A percentile compares a stretch with the other conserved stretches of the same genome.
Evolutionary conservation across 2,888 invertebrate species (phyloP).

Genomic region (Cryptocheilus praepositus): DNA sequence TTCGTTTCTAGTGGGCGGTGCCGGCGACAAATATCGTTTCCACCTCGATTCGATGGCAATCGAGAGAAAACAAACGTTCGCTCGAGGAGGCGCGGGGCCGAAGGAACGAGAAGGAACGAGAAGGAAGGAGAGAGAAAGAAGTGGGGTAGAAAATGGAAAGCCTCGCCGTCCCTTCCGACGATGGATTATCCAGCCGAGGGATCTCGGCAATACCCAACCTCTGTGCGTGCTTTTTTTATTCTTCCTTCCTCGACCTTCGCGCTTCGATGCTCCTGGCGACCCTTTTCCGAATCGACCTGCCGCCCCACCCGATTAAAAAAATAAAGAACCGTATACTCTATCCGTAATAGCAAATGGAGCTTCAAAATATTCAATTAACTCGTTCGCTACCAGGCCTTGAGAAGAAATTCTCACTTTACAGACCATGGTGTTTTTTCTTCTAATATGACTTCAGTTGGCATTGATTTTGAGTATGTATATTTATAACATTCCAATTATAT

Average conservation of each 20-base stretch:
- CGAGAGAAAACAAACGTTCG: slow-evolving; percentile 55
- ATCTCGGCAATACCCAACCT: slow-evolving; percentile 6
- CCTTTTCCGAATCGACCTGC: neutral
- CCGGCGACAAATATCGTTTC: slow-evolving; percentile 54
- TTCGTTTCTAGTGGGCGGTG: slow-evolving; percentile 31
- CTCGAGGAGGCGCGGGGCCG: slow-evolving; percentile 15
- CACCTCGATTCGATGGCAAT: slow-evolving; percentile 54
- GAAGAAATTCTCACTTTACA: no score
- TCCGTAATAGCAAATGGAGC: no score
- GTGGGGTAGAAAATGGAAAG: slow-evolving; percentile 13
- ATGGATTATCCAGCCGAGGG: slow-evolving; percentile 47
- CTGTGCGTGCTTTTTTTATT: slow-evolving; percentile 10
- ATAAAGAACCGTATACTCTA: no score
- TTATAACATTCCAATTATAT: no score
- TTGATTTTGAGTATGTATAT: no score
- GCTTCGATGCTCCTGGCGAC: slow-evolving; percentile 15
- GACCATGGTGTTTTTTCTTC: no score
- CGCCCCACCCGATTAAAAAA: neutral
- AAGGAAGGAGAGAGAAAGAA: no score
- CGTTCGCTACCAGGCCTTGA: no score
- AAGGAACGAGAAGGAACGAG: no score
- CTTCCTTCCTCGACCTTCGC: slow-evolving; percentile 17
- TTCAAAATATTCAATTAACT: no score
- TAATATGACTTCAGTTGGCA: no score
- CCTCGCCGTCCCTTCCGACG: slow-evolving; percentile 30